Evolutionary conservation across 1,140 invertebrate genomes (phyloP).

Genomic region (Paralvinella palmiformis): DNA sequence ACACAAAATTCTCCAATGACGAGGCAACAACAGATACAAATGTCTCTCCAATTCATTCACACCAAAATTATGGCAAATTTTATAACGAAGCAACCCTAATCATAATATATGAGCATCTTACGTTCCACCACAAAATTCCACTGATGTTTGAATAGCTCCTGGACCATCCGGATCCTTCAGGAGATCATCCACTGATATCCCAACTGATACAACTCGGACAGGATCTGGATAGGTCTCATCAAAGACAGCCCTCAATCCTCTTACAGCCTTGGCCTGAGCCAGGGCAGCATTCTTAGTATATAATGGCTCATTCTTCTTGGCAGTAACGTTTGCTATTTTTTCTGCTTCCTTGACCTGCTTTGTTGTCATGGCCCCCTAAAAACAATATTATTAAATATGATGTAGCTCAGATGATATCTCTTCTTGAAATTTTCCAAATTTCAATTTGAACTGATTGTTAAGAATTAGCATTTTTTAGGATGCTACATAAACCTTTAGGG

Average conservation of each 20-base stretch:
- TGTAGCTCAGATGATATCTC: too few relatives aligned
- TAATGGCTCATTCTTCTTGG: slow-evolving; percentile 73
- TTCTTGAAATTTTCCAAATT: too few relatives aligned
- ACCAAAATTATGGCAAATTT: too few relatives aligned
- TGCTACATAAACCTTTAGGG: too few relatives aligned
- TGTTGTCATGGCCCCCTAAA: slow-evolving; percentile 69
- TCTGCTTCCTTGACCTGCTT: slow-evolving; percentile 84
- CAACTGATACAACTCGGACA: slow-evolving; percentile 91
- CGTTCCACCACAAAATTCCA: slow-evolving; percentile 99
- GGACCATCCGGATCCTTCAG: slow-evolving; percentile 75
- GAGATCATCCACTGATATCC: slow-evolving; percentile 83
- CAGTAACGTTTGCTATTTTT: slow-evolving; percentile 69
- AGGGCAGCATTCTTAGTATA: slow-evolving; percentile 85
- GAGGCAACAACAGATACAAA: too few relatives aligned
- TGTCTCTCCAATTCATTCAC: too few relatives aligned
- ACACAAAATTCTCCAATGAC: not conserved
- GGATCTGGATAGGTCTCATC: slow-evolving; percentile 99
- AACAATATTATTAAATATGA: too few relatives aligned
- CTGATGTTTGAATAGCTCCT: slow-evolving; percentile 75
- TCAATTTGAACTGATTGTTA: too few relatives aligned
- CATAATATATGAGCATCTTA: slow-evolving; percentile 41
- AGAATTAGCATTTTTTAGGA: too few relatives aligned
- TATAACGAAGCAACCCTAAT: not conserved
- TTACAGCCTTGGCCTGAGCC: slow-evolving; percentile 80
- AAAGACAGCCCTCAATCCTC: slow-evolving; percentile 95